Evolutionary conservation across 2,113 vertebrate genomes (phyloP), one percentile per base, ranked within the genome.

Genomic region (Scolopax mira): DNA sequence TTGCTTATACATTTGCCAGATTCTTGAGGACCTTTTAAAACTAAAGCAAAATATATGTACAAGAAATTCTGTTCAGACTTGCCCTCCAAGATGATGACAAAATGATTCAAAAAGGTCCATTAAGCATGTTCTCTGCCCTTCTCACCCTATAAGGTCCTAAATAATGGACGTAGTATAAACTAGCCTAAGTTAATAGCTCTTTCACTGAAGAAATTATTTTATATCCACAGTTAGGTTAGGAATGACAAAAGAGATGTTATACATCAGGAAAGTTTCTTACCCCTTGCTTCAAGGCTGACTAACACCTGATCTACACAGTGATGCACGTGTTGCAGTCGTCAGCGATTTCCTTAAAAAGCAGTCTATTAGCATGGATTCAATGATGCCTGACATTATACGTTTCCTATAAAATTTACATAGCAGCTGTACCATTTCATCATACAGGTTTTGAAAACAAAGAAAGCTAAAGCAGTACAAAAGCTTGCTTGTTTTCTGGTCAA

Each of bases 331-430:
- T 27, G 35, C 52, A 15, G 61, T 0, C n/a, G 39, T 27, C 42
- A 65, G 17, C 4, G 5, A 62, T 54, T 73, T 89, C 69, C 42
- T 64, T 42, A 23, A 67, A 79, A 88, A 61, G 3, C 4, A 54
- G 57, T 4, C 46, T 33, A 4, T 71, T 75, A n/a, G 14, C 31
- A 37, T 1, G 1, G 48, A n/a, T 27, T 71, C 46, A 37, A 0
- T 37, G 27, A 14, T 57, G 12, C 24, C 52, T 75, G 57, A 35
- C 6, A 9, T 25, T 7, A 54, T 28, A 67, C 9, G 90, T 78
- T 33, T 17, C 69, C 44, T 16, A 31, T 7, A 61, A 11, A 12
- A 60, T 86, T 64, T 24, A 13, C 31, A 35, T 0, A 30, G 21
- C 9, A 28, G 21, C 48, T 65, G 19, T 28, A 49, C 24, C 33